Percentiles rank a stretch among this genome's conserved stretches.
Conservation (phyloP, 2,113 vertebrate genomes). For the Corythornis madagascariensis region DNA sequence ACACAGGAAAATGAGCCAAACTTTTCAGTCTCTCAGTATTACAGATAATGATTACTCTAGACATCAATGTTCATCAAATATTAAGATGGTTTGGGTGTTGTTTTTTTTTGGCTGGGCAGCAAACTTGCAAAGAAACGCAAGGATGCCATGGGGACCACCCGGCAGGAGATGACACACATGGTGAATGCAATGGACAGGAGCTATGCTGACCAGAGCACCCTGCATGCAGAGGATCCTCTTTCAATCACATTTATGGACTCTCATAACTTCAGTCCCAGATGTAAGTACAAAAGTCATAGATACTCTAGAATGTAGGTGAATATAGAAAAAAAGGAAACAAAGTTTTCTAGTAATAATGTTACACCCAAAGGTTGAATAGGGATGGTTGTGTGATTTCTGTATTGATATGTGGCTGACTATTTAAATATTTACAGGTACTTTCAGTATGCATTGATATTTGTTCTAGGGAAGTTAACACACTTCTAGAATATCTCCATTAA, state of each 20-base stretch:
- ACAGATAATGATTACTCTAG: not conserved
- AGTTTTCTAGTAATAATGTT: not conserved
- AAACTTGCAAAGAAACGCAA: conserved; percentile 99
- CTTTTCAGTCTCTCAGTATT: not conserved
- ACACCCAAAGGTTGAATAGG: not conserved
- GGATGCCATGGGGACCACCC: conserved; percentile 92
- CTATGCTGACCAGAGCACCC: conserved; percentile 95
- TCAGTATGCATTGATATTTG: not conserved
- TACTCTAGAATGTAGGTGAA: not conserved
- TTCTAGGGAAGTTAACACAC: not conserved
- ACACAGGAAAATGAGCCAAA: not conserved
- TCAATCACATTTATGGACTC: conserved; percentile 99
- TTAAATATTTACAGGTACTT: not conserved
- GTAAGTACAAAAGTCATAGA: conserved; percentile 80
- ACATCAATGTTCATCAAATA: not conserved
- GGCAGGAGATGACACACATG: conserved; percentile 99
- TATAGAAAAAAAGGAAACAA: not conserved
- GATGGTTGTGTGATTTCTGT: not conserved
- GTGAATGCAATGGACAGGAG: conserved; percentile 98
- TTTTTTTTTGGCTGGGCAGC: conserved; percentile 80
- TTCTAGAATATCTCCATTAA: not conserved
- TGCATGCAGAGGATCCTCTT: conserved; percentile 94
- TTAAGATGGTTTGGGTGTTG: not conserved
- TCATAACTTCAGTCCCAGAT: conserved; percentile 95
- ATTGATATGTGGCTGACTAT: not conserved